phyloP scores from a whole-genome alignment of 1,140 invertebrate species.

The Scaptodrosophila lebanonensis region DNA sequence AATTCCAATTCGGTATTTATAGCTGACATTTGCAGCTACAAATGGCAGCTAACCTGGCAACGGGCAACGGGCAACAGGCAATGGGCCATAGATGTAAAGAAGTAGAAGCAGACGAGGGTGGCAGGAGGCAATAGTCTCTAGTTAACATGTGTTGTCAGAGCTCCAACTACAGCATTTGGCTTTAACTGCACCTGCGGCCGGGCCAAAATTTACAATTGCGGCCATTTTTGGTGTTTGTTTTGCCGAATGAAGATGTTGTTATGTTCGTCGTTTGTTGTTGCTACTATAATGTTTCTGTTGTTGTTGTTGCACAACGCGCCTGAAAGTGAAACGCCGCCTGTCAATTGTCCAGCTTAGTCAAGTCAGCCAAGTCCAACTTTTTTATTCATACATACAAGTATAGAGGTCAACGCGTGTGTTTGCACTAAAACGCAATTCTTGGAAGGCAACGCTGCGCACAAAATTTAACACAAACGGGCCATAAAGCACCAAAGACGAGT shows the following conservation, averaged over 20 bases:
- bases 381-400: too few relatives aligned
- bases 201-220: constrained; percentile 59
- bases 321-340: constrained; percentile 61
- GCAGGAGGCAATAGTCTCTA: constrained; percentile 21
- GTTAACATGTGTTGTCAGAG: constrained; percentile 63
- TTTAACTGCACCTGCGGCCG: constrained; percentile 48
- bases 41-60: constrained; percentile 13
- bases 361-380: neutral
- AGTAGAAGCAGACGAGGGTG: too few relatives aligned
- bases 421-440: constrained; percentile 38
- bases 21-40: constrained; percentile 63
- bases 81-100: neutral
- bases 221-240: constrained; percentile 58
- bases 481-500: constrained; percentile 67
- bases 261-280: constrained; percentile 21
- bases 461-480: constrained; percentile 31
- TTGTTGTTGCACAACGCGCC: constrained; percentile 4
- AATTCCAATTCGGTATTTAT: constrained; percentile 70
- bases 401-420: constrained; percentile 47
- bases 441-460: constrained; percentile 39
- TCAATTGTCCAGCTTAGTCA: constrained; percentile 18
- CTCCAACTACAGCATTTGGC: too few relatives aligned
- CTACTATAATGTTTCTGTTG: constrained; percentile 19
- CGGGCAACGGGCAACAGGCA: neutral
- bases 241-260: constrained; percentile 59